Evolutionary conservation across 92 coral and sea anemone genomes (phyloP).

Genomic region (Heliopora coerulea): DNA sequence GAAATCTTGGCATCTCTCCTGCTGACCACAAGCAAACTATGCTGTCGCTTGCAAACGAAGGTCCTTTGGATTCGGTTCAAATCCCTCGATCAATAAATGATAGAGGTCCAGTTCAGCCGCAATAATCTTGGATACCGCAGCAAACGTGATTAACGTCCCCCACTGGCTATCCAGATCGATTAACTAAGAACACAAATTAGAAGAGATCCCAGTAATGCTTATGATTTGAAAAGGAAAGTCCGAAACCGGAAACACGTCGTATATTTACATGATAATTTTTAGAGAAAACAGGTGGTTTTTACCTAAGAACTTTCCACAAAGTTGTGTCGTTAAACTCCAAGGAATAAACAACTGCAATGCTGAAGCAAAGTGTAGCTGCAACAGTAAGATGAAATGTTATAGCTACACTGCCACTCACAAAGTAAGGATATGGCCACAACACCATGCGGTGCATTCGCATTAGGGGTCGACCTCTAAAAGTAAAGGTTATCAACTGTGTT

Average conservation of each 20-base stretch:
- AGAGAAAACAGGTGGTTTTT: slow-evolving; percentile 36
- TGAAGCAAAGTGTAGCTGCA: slow-evolving; percentile 7
- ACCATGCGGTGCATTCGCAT: neutral
- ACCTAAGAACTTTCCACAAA: neutral
- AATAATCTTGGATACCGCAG: slow-evolving; percentile 27
- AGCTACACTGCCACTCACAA: neutral
- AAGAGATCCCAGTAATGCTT: slow-evolving; percentile 27
- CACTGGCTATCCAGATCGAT: slow-evolving; percentile 26
- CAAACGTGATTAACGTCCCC: slow-evolving; percentile 43
- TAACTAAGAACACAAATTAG: slow-evolving; percentile 38
- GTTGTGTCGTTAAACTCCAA: slow-evolving; percentile 8
- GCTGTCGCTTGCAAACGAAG: slow-evolving; percentile 16
- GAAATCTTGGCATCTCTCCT: slow-evolving; percentile 29
- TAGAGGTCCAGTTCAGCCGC: slow-evolving; percentile 23
- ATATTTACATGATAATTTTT: slow-evolving; percentile 20
- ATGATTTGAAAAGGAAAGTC: slow-evolving; percentile 21
- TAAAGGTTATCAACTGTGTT: slow-evolving; percentile 2
- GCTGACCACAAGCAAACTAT: slow-evolving; percentile 34
- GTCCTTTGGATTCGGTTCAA: neutral
- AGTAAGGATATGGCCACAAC: neutral
- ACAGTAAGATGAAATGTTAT: neutral
- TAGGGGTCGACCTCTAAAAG: neutral
- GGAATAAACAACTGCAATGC: slow-evolving; percentile 14
- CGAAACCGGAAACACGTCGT: neutral
- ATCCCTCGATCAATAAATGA: slow-evolving; percentile 18